Conservation (phyloP, 2,113 vertebrate species). For the Osmerus mordax region DNA sequence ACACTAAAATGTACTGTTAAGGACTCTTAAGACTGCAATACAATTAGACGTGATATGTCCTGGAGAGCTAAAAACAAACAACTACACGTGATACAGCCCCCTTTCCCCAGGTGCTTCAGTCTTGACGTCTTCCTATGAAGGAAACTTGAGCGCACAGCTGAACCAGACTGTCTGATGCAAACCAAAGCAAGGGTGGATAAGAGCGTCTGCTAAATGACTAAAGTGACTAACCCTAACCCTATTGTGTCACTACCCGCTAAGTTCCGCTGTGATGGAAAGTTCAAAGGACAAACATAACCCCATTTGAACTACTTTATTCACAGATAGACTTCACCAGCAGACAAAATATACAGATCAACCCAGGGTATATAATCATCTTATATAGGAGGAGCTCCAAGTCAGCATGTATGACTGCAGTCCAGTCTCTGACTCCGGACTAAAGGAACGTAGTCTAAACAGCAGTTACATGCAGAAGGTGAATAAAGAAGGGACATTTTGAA, state of each 20-base stretch:
- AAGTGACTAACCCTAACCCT: too few species aligned
- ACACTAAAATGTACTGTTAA: too few species aligned
- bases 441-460: constrained; percentile 47
- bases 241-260: not conserved
- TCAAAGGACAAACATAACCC: not conserved
- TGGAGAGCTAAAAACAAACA: too few species aligned
- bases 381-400: constrained; percentile 54
- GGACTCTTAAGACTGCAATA: too few species aligned
- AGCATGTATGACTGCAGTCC: constrained; percentile 58
- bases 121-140: too few species aligned
- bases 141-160: too few species aligned
- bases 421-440: constrained; percentile 56
- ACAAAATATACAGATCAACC: constrained; percentile 83
- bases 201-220: not conserved
- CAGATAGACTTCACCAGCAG: constrained; percentile 67
- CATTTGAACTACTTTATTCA: constrained; percentile 64
- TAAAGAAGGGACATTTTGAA: constrained; percentile 11
- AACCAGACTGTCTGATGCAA: not conserved
- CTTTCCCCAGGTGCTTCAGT: too few species aligned
- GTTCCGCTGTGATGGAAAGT: not conserved
- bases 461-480: too few species aligned
- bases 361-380: constrained; percentile 42
- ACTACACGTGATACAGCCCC: too few species aligned
- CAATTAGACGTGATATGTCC: too few species aligned
- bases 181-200: not conserved